phyloP scores from a whole-genome alignment of 2,113 vertebrate genomes.

The Gambusia affinis region DNA sequence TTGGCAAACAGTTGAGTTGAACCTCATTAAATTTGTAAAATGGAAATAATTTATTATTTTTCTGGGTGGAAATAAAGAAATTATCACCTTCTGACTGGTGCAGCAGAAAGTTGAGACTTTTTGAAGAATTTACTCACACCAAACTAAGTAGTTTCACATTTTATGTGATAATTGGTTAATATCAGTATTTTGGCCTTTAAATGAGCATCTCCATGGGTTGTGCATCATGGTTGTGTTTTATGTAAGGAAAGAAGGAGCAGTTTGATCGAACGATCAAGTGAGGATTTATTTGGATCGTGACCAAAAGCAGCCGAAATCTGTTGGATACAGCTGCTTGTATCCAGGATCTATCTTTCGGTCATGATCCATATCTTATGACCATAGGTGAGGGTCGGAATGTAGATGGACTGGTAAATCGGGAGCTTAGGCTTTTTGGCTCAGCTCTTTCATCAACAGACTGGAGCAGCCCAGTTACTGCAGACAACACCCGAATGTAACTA shows the following conservation, averaged over 20 bases:
- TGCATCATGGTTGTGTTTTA: background rate
- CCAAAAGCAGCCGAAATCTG: too few species aligned
- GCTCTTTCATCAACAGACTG: too few species aligned
- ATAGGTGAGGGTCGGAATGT: too few species aligned
- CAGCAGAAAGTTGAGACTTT: background rate
- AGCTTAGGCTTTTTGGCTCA: too few species aligned
- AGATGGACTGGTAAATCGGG: too few species aligned
- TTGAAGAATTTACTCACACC: background rate
- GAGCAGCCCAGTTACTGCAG: too few species aligned
- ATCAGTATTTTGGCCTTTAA: too few species aligned
- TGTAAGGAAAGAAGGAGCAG: background rate
- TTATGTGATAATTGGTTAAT: background rate
- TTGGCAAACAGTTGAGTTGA: conserved; percentile 17
- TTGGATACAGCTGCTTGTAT: too few species aligned
- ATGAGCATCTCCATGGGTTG: background rate
- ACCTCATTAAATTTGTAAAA: conserved; percentile 20
- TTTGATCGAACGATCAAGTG: background rate
- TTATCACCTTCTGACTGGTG: background rate
- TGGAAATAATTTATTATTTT: background rate
- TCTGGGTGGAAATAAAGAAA: background rate
- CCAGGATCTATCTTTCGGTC: too few species aligned
- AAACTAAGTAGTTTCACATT: background rate
- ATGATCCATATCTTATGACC: too few species aligned
- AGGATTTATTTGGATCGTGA: too few species aligned
- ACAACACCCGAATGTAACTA: too few species aligned